Percentiles rank a stretch among this genome's conserved stretches.
These are phyloP conservation scores for Alosa alosa DNA, from an alignment of 2,113 vertebrate genomes.

Conservation along the genomic window DNA sequence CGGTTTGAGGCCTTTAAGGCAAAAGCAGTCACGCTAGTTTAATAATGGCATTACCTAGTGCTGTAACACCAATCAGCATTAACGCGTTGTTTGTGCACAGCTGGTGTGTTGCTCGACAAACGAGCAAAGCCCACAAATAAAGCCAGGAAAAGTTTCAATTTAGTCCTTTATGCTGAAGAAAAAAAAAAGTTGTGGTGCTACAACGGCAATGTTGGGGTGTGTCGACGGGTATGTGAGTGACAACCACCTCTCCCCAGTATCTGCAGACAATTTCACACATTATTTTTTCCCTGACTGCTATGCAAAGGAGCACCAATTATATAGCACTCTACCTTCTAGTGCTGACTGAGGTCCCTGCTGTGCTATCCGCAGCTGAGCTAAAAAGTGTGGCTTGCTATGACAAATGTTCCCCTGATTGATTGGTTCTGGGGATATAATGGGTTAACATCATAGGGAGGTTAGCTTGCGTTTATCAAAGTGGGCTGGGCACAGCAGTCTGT, in stretches of 20 bases:
- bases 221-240: neutral
- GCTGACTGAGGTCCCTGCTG: neutral
- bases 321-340: neutral
- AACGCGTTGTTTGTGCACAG: neutral
- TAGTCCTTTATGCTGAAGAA: neutral
- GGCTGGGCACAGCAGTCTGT: no score
- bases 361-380: neutral
- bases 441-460: neutral
- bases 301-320: neutral
- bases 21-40: neutral
- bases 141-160: neutral
- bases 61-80: neutral
- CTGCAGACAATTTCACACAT: neutral
- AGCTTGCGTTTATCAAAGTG: neutral
- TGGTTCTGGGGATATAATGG: neutral
- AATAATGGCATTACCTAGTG: neutral
- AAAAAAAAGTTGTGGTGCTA: neutral
- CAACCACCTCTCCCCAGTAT: neutral
- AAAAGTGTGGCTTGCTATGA: neutral
- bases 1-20: neutral
- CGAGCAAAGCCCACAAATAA: neutral
- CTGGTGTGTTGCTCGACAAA: neutral
- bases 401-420: neutral
- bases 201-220: neutral
- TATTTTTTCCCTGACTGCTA: neutral